These are phyloP conservation scores for Hirtodrosophila trivittata DNA, from an alignment of 2,888 invertebrate genomes.

Conservation along the genomic window DNA sequence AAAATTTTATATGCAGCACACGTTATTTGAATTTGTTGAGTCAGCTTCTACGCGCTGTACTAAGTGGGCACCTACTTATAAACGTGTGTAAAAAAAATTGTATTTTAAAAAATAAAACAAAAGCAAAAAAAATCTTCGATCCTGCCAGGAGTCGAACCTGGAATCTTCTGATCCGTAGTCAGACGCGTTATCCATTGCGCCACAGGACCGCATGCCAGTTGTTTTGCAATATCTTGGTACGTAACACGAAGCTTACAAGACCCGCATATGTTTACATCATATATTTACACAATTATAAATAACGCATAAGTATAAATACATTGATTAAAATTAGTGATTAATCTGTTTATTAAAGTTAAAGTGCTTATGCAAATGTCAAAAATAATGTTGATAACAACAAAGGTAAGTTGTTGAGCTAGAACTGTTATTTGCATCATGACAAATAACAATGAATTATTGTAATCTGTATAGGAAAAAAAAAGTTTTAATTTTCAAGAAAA, in stretches of 20 bases:
- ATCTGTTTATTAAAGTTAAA: no score
- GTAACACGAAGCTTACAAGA: not conserved
- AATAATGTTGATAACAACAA: no score
- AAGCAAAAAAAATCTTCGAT: constrained; percentile 54
- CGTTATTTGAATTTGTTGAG: not conserved
- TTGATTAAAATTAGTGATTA: no score
- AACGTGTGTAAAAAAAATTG: not conserved
- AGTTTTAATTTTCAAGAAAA: not conserved
- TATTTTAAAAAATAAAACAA: not conserved
- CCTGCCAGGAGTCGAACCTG: constrained; percentile 84
- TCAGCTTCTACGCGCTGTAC: no score
- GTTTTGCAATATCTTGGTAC: not conserved
- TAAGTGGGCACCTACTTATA: no score
- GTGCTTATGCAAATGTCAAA: no score
- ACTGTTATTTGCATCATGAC: no score
- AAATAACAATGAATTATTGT: no score
- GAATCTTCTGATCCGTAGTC: constrained; percentile 84
- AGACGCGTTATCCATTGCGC: constrained; percentile 84
- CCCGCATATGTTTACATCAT: not conserved
- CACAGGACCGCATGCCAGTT: constrained; percentile 73
- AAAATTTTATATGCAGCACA: not conserved
- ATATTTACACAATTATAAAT: not conserved
- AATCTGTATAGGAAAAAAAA: not conserved
- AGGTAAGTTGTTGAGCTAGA: no score
- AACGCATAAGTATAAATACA: no score